A percentile compares a stretch with the other conserved stretches of the same genome.
These are phyloP conservation scores for Marmota flaviventris DNA, from an alignment of 2,113 vertebrate genomes.

Conservation along the genomic window DNA sequence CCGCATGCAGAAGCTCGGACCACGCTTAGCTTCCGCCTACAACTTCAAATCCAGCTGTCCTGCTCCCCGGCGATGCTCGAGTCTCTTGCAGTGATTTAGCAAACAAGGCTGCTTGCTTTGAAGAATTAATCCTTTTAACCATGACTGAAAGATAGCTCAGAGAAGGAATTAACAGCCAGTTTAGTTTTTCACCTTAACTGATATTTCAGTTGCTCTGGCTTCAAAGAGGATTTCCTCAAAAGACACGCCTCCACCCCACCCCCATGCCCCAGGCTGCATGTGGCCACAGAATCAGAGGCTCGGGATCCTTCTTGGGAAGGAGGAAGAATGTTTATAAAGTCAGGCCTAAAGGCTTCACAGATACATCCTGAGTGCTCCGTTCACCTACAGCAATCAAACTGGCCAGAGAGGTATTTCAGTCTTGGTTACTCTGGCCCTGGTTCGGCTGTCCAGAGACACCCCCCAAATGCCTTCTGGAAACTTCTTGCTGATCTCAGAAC, in stretches of 20 bases:
- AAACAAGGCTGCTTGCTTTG: neutral
- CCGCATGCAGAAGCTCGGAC: neutral
- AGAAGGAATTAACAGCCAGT: neutral
- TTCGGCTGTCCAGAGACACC: neutral
- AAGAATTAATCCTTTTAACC: neutral
- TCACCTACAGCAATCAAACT: neutral
- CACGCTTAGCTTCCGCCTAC: constrained; percentile 23
- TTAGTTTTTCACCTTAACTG: constrained; percentile 6
- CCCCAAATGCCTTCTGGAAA: neutral
- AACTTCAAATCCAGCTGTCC: neutral
- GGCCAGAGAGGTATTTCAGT: neutral
- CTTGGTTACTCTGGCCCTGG: no score
- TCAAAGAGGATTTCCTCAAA: neutral
- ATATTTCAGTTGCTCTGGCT: neutral
- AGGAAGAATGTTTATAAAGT: no score
- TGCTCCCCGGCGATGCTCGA: neutral
- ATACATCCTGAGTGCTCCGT: no score
- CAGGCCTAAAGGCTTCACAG: neutral
- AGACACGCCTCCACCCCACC: no score
- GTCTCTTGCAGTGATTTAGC: neutral
- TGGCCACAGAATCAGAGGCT: neutral
- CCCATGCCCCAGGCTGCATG: rapidly evolving
- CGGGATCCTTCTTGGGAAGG: neutral
- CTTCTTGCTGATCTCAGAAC: neutral
- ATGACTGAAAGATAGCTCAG: neutral